Conservation (phyloP, 2,888 invertebrate genomes). For the Cataglyphis rosenhaueri region DNA sequence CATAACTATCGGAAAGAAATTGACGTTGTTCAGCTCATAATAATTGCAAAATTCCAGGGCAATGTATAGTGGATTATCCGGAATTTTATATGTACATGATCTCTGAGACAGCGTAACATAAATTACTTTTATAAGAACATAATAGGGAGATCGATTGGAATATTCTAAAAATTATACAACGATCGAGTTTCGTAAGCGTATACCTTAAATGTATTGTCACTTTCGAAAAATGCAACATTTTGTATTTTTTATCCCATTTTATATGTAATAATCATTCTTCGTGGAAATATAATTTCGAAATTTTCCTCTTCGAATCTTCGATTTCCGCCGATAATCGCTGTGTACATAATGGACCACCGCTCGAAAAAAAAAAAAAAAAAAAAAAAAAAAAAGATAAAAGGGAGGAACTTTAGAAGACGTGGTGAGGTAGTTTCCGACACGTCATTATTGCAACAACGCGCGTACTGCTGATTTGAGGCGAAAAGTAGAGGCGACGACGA, state of each 20-base stretch:
- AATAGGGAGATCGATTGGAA: constrained; percentile 14
- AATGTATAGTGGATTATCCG: constrained; percentile 39
- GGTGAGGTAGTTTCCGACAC: constrained; percentile 24
- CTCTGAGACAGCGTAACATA: constrained; percentile 2
- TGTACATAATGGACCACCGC: constrained; percentile 12
- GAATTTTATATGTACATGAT: constrained; percentile 22
- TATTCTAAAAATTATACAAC: background rate
- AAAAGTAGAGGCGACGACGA: constrained; percentile 66
- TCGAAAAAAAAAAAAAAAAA: no score
- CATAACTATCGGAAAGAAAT: constrained; percentile 40
- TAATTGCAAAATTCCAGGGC: constrained; percentile 38
- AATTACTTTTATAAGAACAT: constrained; percentile 40
- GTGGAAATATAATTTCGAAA: background rate
- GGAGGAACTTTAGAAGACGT: background rate
- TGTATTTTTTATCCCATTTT: background rate
- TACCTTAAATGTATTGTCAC: background rate
- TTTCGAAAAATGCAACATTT: background rate
- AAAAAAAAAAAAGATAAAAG: background rate
- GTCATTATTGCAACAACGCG: constrained; percentile 31
- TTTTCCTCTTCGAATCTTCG: background rate
- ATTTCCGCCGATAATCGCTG: background rate
- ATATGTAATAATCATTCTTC: background rate
- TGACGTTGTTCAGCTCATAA: constrained; percentile 24
- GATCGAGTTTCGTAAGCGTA: background rate
- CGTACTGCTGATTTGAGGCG: constrained; percentile 61